Base-by-base conservation (phyloP, 2,888 invertebrate genomes). In the Tiphia femorata region DNA sequence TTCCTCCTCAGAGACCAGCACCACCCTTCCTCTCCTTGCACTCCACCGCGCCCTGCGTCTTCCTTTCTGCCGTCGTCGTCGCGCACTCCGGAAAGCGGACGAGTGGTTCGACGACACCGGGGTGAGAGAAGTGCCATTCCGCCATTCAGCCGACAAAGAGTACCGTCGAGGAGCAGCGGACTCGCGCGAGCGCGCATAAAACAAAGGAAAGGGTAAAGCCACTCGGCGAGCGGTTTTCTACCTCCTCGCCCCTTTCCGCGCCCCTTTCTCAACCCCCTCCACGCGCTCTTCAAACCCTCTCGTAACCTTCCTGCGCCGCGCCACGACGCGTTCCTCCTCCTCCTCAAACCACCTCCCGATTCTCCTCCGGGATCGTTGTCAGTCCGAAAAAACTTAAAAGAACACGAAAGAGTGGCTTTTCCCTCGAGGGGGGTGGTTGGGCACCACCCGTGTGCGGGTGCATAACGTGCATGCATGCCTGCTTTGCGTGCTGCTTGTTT, bases 31-130 rank as follows among this genome's bases (percentile, higher is more conserved):
- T 17, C 10, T 25, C 25, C 25, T 25, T 25, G 25, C 25, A 25
- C 25, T 6, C 4, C 6, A 5, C 4, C 8, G 25, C 25, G 25
- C 25, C 6, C 25, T 4, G 8, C 8, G 6, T 33, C 33, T 42
- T 37, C 42, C 27, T 40, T 55, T 58, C 61, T 44, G 56, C 62
- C 58, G n/a, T n/a, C n/a, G n/a, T n/a, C 62, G 70, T 70, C 65
- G 64, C 69, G 64, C 73, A 71, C 71, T 69, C 70, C 68, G 67
- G 70, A 57, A 73, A 67, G 68, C 57, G 52, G 60, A 54, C 57
- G 58, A 61, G 65, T 49, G 55, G 44, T 54, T 60, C 54, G 55
- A 63, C 60, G 58, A 63, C 55, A 60, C 58, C 67, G 61, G 56
- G 65, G 51, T 52, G 58, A 62, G 56, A 63, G 66, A 69, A 71